Base-by-base conservation (phyloP, 1,140 invertebrate species). In the Ostrea edulis region DNA sequence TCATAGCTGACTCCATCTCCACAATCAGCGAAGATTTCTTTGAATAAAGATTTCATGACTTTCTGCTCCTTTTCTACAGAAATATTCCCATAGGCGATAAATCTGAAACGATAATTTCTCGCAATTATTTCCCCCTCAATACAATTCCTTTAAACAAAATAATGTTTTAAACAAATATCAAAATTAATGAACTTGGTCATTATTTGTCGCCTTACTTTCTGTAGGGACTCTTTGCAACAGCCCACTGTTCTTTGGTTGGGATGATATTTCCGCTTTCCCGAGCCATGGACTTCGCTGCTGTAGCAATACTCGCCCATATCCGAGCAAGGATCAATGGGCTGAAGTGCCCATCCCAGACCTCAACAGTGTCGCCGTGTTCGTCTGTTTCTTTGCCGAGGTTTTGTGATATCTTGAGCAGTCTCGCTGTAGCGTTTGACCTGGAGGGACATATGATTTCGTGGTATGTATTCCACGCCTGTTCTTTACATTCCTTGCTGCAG, bases 371-470 rank as follows among this genome's bases (percentile, higher is more conserved):
- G 0, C 92, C 92, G 14, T 91, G 86, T 11, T 86, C 85, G 53
- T 91, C 87, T 29, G 82, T 58, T 4, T 88, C 91, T 29, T 87
- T 90, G 2, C 93, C 93, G n/a, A 91, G 85, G 55, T 92, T 91
- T 14, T 93, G 91, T 29, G 88, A 87, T 14, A 94, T 52, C 14
- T 93, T 92, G 88, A 92, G 93, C 9, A 94, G 86, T 54, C 89
- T 90, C 8, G 62, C 71, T n/a, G 90, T 89, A 5, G 88, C 91
- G 11, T 90, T 62, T 51, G 92, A 92, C 35, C 90, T 90, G 22
- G 86, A 81, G 20, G 93, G 93, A 86, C 93, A 94, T 25, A 94
- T 89, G 55, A 93, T 77, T 51, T 90, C 86, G 58, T 94, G 93
- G 58, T 93, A 93, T 0, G 84, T 65, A 12, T 93, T 90, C 92